Evolutionary conservation across 2,113 vertebrate species (phyloP).

Genomic region (Chlamydotis undulata): DNA sequence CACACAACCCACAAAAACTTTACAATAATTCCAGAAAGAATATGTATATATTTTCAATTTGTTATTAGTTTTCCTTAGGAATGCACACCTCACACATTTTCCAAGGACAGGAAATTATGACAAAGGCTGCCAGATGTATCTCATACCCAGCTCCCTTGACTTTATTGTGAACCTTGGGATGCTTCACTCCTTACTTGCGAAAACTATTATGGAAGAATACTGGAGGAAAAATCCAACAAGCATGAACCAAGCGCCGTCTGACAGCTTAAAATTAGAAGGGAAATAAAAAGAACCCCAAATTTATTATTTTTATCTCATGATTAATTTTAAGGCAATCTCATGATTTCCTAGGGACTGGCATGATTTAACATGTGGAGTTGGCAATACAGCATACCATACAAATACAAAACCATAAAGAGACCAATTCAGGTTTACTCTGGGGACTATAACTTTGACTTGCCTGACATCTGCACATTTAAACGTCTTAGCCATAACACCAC

Average conservation of each 20-base stretch:
- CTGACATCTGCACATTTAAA: background rate
- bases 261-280: background rate
- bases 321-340: background rate
- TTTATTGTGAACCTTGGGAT: background rate
- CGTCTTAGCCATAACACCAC: background rate
- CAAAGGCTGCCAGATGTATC: background rate
- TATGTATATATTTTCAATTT: background rate
- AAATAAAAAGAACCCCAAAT: background rate
- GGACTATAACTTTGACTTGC: slow-evolving; percentile 1
- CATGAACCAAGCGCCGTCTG: background rate
- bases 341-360: background rate
- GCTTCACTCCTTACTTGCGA: background rate
- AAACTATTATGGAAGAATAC: background rate
- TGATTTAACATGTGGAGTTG: background rate
- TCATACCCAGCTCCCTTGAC: background rate
- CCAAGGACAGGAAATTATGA: background rate
- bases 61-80: background rate
- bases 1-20: background rate
- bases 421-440: background rate
- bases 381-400: background rate
- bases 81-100: background rate
- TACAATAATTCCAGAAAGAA: background rate
- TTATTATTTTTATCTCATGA: background rate
- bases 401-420: background rate
- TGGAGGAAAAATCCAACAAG: background rate